Evolutionary conservation across 2,888 invertebrate genomes (phyloP).

Genomic region (Lapara coniferarum): DNA sequence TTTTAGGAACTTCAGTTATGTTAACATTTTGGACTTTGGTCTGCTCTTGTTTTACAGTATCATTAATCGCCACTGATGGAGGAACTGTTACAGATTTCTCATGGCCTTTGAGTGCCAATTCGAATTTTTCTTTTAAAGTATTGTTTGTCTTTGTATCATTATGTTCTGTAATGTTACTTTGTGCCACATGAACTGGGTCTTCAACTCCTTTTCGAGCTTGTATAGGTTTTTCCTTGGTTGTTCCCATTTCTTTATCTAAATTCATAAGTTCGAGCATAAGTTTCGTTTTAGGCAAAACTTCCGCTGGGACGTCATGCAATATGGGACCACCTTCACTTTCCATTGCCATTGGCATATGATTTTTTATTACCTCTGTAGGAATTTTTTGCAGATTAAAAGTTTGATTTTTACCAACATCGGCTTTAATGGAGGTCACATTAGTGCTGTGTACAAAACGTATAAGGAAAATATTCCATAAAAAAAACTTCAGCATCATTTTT

Average conservation of each 20-base stretch:
- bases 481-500: slow-evolving; percentile 48
- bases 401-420: slow-evolving; percentile 27
- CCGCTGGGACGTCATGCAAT: slow-evolving; percentile 45
- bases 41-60: background rate
- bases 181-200: slow-evolving; percentile 32
- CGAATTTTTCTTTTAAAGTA: slow-evolving; percentile 28
- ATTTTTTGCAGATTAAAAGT: slow-evolving; percentile 6
- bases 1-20: slow-evolving; percentile 45
- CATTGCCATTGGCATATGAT: slow-evolving; percentile 48
- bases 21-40: slow-evolving; percentile 26
- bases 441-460: slow-evolving; percentile 43
- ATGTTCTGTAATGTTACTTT: slow-evolving; percentile 29
- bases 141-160: slow-evolving; percentile 32
- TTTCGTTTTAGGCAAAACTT: slow-evolving; percentile 53
- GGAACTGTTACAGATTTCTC: background rate
- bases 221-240: slow-evolving; percentile 52
- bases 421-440: slow-evolving; percentile 38
- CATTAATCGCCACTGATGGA: background rate
- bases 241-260: slow-evolving; percentile 54
- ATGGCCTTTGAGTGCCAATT: slow-evolving; percentile 19
- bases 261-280: slow-evolving; percentile 44
- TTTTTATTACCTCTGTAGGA: slow-evolving; percentile 32
- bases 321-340: slow-evolving; percentile 63
- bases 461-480: slow-evolving; percentile 48
- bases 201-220: slow-evolving; percentile 57